Percentiles rank a stretch among this genome's conserved stretches.
Conservation (phyloP, 2,888 invertebrate species). For the Phalera bucephala region DNA sequence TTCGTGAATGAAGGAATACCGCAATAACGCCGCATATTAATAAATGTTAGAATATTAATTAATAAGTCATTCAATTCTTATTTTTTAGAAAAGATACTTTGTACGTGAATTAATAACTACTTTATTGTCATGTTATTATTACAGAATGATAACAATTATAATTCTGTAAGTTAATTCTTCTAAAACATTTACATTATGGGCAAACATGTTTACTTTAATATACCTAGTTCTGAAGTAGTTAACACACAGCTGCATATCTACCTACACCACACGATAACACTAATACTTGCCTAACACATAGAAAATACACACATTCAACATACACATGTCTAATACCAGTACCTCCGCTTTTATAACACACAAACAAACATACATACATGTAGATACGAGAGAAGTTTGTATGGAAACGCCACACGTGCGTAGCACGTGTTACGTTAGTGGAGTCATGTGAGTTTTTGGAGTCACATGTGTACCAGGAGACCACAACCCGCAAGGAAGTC, state of each 20-base stretch:
- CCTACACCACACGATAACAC: conserved; percentile 13
- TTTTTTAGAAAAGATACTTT: too few relatives aligned
- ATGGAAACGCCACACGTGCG: conserved; percentile 32
- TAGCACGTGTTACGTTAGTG: conserved; percentile 50
- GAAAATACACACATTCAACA: conserved; percentile 11
- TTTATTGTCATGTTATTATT: too few relatives aligned
- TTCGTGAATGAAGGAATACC: too few relatives aligned
- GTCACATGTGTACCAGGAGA: conserved; percentile 76
- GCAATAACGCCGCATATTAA: too few relatives aligned
- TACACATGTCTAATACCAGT: conserved; percentile 24
- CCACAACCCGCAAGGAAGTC: conserved; percentile 45
- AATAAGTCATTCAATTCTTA: too few relatives aligned
- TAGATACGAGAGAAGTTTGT: conserved; percentile 26
- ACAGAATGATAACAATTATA: too few relatives aligned
- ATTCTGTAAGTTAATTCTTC: too few relatives aligned
- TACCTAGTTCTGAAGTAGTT: too few relatives aligned
- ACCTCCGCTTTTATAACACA: conserved; percentile 20
- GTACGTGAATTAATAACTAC: too few relatives aligned
- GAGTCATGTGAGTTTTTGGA: conserved; percentile 73
- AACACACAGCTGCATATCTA: conserved; percentile 13
- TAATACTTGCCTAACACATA: conserved; percentile 16
- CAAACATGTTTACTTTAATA: too few relatives aligned
- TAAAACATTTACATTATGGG: too few relatives aligned
- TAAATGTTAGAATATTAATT: too few relatives aligned
- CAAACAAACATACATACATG: conserved; percentile 26